These are phyloP conservation scores for Etheostoma cragini DNA, from an alignment of 2,113 vertebrate species.

Conservation along the genomic window DNA sequence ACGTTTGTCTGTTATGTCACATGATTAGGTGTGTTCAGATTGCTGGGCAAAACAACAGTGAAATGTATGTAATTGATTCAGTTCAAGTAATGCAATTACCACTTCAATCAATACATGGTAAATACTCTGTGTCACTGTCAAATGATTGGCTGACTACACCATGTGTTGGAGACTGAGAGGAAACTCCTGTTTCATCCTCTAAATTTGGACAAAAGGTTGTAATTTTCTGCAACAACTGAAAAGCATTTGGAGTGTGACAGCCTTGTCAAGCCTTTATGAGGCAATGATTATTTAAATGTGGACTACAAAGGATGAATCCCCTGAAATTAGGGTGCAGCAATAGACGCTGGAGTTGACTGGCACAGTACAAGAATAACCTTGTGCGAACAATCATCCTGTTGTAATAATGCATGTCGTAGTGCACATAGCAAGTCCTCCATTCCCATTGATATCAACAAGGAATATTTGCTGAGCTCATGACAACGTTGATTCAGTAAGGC, in stretches of 20 bases:
- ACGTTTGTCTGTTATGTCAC: neutral
- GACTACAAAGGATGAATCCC: neutral
- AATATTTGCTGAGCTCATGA: no score
- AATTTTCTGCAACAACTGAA: neutral
- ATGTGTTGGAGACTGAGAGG: neutral
- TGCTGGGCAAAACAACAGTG: neutral
- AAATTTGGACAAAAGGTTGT: neutral
- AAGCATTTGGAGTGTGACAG: neutral
- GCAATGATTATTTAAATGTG: neutral
- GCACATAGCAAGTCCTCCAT: neutral
- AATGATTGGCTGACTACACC: neutral
- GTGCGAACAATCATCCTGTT: conserved; percentile 6
- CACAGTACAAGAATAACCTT: neutral
- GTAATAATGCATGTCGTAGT: conserved; percentile 7
- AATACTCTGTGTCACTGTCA: neutral
- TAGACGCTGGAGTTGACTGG: neutral
- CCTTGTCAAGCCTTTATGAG: neutral
- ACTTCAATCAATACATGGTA: neutral
- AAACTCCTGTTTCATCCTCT: neutral
- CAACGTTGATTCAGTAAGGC: no score
- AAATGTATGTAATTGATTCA: neutral
- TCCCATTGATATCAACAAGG: conserved; percentile 12
- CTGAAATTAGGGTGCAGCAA: neutral
- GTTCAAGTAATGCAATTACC: neutral
- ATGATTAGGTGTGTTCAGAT: neutral